These are phyloP conservation scores for Theonella swinhoei DNA, from an alignment of 37 sponge, comb jelly and placozoan genomes.

Conservation along the genomic window DNA sequence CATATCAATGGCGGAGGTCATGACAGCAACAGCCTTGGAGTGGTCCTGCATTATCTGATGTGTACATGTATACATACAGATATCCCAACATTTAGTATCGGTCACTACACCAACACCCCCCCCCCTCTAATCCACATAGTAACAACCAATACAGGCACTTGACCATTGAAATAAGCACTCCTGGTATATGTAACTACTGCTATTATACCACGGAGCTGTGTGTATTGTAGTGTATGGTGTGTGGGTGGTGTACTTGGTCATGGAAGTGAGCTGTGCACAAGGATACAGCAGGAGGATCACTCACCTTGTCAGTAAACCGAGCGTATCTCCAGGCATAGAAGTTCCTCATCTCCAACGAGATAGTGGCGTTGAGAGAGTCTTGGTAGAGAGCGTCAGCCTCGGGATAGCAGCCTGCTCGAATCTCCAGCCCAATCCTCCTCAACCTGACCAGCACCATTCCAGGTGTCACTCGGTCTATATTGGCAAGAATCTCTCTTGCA, in stretches of 20 bases:
- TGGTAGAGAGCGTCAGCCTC: constrained; percentile 33
- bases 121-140: too few relatives aligned
- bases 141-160: too few relatives aligned
- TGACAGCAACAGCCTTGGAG: constrained; percentile 7
- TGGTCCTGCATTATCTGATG: constrained; percentile 41
- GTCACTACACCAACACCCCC: too few relatives aligned
- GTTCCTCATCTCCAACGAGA: constrained; percentile 16
- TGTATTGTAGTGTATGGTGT: too few relatives aligned
- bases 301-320: constrained; percentile 47
- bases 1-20: constrained; percentile 60
- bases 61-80: too few relatives aligned
- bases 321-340: constrained; percentile 60
- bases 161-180: too few relatives aligned
- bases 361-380: constrained; percentile 6
- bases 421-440: constrained; percentile 54
- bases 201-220: too few relatives aligned
- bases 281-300: too few relatives aligned
- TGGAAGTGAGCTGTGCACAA: too few relatives aligned
- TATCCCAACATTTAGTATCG: too few relatives aligned
- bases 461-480: constrained; percentile 1
- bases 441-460: constrained; percentile 13
- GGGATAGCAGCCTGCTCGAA: constrained; percentile 11
- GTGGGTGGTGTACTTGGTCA: too few relatives aligned
- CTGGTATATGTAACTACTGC: too few relatives aligned
- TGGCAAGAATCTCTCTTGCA: constrained; percentile 46